These are phyloP conservation scores for Eilema griseolum DNA, from an alignment of 2,888 invertebrate species.

Conservation along the genomic window DNA sequence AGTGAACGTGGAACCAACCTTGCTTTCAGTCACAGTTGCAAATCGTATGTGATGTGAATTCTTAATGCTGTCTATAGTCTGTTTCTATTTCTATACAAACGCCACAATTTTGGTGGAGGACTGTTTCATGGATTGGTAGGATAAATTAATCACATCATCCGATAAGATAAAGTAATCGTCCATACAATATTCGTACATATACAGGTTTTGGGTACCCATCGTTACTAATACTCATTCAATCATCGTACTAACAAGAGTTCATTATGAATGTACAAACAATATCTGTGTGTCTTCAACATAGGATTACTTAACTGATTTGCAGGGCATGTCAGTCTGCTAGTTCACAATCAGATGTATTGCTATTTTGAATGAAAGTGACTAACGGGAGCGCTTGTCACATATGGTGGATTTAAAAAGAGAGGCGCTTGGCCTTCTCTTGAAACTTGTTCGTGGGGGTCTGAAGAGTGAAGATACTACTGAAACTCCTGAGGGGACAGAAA, in stretches of 20 bases:
- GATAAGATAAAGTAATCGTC: conserved; percentile 72
- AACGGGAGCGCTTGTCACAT: conserved; percentile 72
- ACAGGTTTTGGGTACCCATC: conserved; percentile 64
- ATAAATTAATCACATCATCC: conserved; percentile 65
- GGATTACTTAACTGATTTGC: conserved; percentile 86
- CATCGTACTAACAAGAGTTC: conserved; percentile 69
- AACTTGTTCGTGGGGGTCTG: conserved; percentile 66
- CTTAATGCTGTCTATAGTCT: conserved; percentile 3
- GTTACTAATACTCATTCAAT: conserved; percentile 67
- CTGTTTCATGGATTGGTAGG: conserved; percentile 71
- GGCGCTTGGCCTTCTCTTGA: conserved; percentile 81
- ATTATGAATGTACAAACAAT: conserved; percentile 73
- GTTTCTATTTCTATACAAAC: conserved; percentile 40
- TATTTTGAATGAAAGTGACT: conserved; percentile 76
- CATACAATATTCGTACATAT: conserved; percentile 53
- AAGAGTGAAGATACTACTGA: conserved; percentile 67
- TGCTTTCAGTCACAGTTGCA: conserved; percentile 41
- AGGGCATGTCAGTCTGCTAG: conserved; percentile 83
- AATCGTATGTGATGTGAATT: conserved; percentile 18
- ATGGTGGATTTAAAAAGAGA: conserved; percentile 81
- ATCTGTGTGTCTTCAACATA: conserved; percentile 86
- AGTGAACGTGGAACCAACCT: conserved; percentile 64
- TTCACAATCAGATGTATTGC: conserved; percentile 75
- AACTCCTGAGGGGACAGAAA: conserved; percentile 55
- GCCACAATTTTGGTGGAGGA: conserved; percentile 63